Evolutionary conservation across 1,140 invertebrate species (phyloP), one percentile per base, ranked within the genome.

Genomic region (Brachionus paranguensis): DNA sequence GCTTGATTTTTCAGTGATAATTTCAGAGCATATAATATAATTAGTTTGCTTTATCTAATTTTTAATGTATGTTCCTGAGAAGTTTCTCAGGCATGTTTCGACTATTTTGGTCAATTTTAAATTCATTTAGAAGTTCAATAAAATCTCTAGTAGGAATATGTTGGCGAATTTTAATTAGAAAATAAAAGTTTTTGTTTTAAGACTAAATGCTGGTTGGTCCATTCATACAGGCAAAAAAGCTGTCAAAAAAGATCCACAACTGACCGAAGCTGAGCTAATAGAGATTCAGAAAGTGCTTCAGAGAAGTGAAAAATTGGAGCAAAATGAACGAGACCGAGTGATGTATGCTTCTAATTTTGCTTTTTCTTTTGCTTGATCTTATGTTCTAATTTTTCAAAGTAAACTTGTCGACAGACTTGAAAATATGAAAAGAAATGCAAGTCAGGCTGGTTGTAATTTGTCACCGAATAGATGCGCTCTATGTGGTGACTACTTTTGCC

Each of bases 281-380:
- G 78, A 81, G 14, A 81, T 81, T 64, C 78, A 81, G 65, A 81
- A 81, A 81, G 78, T 81, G 7, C 33, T 81, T 20, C 53, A 81
- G 37, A 60, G 78, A 60, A 81, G 78, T 47, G 78, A 81, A 81
- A 20, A 12, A 6, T 20, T 81, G 8, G 78, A 81, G 33, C 12
- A 33, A 60, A 81, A 81, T 60, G 78, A 81, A 64, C 17, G 27
- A 64, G 64, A 81, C 33, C 50, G 78, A 24, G 78, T 81, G 2
- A 64, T 81, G 78, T 81, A 81, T 64, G 27, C 45, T 37, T 7
- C 33, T 1, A 65, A 37, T 29, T 50, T 6, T 12, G 12, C 12
- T 14, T 14, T 78, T 50, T 12, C 6, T 24, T 47, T 37, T 33
- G n/a, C 0, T 60, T 10, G 50, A 27, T 14, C 3, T 50, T 1